Evolutionary conservation across 2,113 vertebrate species (phyloP).

Genomic region (Vidua macroura): DNA sequence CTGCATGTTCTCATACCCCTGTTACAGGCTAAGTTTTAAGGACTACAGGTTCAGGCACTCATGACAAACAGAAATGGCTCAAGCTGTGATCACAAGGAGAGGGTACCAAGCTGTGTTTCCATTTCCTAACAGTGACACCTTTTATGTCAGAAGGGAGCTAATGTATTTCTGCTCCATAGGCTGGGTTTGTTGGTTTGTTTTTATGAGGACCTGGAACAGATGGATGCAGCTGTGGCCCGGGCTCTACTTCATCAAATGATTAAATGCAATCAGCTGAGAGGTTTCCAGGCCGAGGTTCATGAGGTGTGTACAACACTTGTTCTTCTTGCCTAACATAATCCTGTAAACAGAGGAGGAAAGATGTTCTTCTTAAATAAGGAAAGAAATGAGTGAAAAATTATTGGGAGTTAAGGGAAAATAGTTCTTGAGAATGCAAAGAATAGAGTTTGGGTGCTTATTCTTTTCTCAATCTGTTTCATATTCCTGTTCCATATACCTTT

Average conservation of each 20-base stretch:
- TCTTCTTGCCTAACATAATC: not conserved
- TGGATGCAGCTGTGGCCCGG: constrained; percentile 70
- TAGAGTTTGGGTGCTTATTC: not conserved
- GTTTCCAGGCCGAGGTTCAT: constrained; percentile 72
- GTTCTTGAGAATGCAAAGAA: not conserved
- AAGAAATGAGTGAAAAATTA: not conserved
- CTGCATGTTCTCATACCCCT: not conserved
- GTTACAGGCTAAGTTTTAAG: not conserved
- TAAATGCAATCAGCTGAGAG: constrained; percentile 77
- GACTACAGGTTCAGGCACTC: not conserved
- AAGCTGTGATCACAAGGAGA: not conserved
- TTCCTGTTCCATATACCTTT: not conserved
- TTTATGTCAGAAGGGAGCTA: not conserved
- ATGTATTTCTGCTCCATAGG: constrained; percentile 47
- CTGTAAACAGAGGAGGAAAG: not conserved
- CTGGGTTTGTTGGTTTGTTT: constrained; percentile 82
- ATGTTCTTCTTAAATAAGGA: not conserved
- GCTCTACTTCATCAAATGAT: constrained; percentile 83
- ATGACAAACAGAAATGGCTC: not conserved
- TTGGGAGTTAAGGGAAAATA: not conserved
- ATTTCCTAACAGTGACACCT: not conserved
- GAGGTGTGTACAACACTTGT: constrained; percentile 62
- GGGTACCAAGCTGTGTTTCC: not conserved
- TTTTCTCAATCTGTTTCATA: not conserved
- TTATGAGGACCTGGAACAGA: constrained; percentile 72